phyloP scores from a whole-genome alignment of 2,888 invertebrate species.

The Drosophila lutescens region DNA sequence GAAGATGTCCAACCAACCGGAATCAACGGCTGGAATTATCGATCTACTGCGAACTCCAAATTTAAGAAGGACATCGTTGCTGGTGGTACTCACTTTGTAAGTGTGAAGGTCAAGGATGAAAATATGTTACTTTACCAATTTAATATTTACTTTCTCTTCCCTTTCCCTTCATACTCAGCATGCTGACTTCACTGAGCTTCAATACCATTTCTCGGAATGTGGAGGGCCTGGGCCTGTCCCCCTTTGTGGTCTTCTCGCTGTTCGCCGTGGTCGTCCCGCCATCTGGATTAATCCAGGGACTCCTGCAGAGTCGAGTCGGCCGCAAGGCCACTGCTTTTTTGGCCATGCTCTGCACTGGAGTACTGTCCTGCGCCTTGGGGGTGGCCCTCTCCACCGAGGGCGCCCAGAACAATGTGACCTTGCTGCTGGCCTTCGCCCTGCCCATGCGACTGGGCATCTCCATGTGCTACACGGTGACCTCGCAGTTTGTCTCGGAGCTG shows the following conservation, averaged over 20 bases:
- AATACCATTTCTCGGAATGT: conserved; percentile 86
- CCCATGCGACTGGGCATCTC: conserved; percentile 86
- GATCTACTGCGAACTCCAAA: conserved; percentile 85
- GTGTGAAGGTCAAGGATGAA: conserved; percentile 43
- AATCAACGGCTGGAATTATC: conserved; percentile 67
- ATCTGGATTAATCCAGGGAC: conserved; percentile 82
- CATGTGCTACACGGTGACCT: conserved; percentile 87
- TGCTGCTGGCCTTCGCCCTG: conserved; percentile 84
- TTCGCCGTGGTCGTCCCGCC: conserved; percentile 86
- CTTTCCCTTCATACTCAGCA: conserved; percentile 78
- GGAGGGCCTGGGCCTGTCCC: conserved; percentile 85
- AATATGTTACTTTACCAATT: neutral
- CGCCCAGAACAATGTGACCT: conserved; percentile 67
- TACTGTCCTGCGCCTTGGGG: conserved; percentile 85
- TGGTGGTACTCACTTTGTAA: conserved; percentile 86
- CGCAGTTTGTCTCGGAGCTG: conserved; percentile 87
- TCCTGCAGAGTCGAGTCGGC: conserved; percentile 79
- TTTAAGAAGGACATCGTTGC: conserved; percentile 85
- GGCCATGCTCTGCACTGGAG: conserved; percentile 85
- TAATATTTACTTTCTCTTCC: neutral
- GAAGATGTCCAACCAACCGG: conserved; percentile 46
- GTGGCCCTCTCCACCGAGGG: conserved; percentile 81
- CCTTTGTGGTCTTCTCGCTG: conserved; percentile 85
- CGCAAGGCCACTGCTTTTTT: conserved; percentile 86
- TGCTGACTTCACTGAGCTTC: conserved; percentile 86